Base-by-base conservation (phyloP, 1,140 invertebrate species). In the Aphidius ervi region DNA sequence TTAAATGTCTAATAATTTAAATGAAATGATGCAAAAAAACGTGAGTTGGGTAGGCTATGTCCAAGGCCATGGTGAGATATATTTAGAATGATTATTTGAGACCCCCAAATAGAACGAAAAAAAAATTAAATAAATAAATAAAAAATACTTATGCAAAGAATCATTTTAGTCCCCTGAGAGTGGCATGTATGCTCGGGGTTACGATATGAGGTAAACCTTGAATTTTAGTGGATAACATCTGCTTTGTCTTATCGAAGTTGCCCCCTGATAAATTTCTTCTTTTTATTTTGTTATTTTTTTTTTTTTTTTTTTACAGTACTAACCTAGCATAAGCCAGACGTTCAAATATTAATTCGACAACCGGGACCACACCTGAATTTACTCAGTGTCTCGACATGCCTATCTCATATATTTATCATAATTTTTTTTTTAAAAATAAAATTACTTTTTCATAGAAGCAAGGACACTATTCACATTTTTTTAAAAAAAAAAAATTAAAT, bases 211-310 rank as follows among this genome's bases (percentile, higher is more conserved):
- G 52, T 43, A 63, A 76, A 79, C 78, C 77, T 80, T 80, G 78
- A 80, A 80, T 74, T 77, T 76, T 57, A 70, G 70, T 31, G 78
- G 77, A 80, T 80, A 79, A 76, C 76, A 80, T 80, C 78, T 80
- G 77, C 70, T 67, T 66, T 31, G 23, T 66, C 74, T 80, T 80
- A 79, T 80, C 77, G 65, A 68, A 31, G 4, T 9, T 39, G 7
- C 56, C 48, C 55, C 41, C 47, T 55, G 76, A 78, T 78, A 78
- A 78, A 67, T 74, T 67, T 54, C 40, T 16, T 16, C 16, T 16
- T 31, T 31, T 31, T 31, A 31, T 31, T 31, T 31, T 31, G 23
- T 31, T 31, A 10, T 77, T 73, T 73, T 73, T 55, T 42, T 5
- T 40, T 43, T 55, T 65, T 71, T 64, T 58, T 48, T 49, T 77